Evolutionary conservation across 2,888 invertebrate genomes (phyloP).

Genomic region (Oscheius sp.): DNA sequence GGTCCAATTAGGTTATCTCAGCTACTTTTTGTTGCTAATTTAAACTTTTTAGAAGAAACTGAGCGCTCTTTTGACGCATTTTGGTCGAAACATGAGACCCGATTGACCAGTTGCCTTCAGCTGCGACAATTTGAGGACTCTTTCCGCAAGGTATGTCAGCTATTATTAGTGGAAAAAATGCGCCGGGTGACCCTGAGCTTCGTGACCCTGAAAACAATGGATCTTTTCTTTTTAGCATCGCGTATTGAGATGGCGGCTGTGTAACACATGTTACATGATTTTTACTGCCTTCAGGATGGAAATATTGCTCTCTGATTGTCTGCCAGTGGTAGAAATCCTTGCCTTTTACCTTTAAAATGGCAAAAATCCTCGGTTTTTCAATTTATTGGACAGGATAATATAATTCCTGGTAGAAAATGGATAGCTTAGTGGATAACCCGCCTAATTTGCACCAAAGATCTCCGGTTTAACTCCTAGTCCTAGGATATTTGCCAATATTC

Average conservation of each 20-base stretch:
- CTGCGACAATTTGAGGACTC: slow-evolving; percentile 93
- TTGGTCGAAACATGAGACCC: slow-evolving; percentile 90
- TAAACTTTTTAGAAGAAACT: slow-evolving; percentile 76
- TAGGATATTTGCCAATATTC: no score
- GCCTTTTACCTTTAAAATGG: no score
- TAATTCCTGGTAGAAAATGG: no score
- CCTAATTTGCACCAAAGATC: no score
- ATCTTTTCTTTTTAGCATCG: background rate
- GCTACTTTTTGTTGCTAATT: background rate
- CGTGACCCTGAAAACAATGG: background rate
- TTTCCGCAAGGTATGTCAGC: slow-evolving; percentile 81
- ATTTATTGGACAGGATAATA: no score
- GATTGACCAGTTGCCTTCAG: slow-evolving; percentile 88
- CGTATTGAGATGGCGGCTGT: background rate
- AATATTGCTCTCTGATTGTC: no score
- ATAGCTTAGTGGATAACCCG: no score
- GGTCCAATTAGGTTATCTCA: slow-evolving; percentile 57
- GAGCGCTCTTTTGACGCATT: slow-evolving; percentile 92
- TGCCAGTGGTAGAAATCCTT: no score
- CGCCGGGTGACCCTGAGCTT: background rate
- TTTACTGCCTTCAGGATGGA: no score
- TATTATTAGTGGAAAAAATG: background rate
- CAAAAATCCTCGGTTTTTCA: no score
- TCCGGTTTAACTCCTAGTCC: no score
- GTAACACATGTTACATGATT: background rate